phyloP scores from a whole-genome alignment of 2,888 invertebrate genomes.

The Apotomis betuletana region DNA sequence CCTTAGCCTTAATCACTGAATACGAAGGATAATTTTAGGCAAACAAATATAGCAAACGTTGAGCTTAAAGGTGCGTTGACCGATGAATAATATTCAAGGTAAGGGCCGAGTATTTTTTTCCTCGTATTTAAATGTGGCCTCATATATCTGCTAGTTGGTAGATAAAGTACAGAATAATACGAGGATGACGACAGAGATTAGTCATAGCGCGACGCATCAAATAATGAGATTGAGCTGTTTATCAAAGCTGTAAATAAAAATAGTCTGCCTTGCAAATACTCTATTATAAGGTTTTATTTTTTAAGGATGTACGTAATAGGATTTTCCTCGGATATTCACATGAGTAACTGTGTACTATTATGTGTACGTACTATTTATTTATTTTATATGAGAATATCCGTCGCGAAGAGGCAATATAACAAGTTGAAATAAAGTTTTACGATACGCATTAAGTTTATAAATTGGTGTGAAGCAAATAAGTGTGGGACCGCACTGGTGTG shows the following conservation, averaged over 20 bases:
- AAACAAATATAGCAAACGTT: constrained; percentile 22
- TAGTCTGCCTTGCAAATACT: too few species aligned
- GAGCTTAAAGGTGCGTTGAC: constrained; percentile 57
- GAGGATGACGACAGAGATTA: constrained; percentile 11
- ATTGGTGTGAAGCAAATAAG: constrained; percentile 8
- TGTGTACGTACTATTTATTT: too few species aligned
- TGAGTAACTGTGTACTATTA: too few species aligned
- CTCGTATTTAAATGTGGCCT: constrained; percentile 45
- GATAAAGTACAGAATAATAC: constrained; percentile 10
- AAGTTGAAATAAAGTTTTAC: constrained; percentile 3
- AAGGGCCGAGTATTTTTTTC: constrained; percentile 53
- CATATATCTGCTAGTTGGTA: constrained; percentile 31
- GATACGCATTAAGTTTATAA: constrained; percentile 3
- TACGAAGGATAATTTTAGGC: constrained; percentile 2
- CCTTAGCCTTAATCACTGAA: constrained; percentile 3
- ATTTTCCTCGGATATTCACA: too few species aligned
- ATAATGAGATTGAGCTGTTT: not conserved
- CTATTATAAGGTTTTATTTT: too few species aligned
- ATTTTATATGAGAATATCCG: not conserved
- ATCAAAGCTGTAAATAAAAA: too few species aligned
- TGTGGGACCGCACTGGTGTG: constrained; percentile 17
- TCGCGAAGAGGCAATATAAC: not conserved
- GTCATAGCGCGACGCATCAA: constrained; percentile 6
- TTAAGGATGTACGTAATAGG: too few species aligned
- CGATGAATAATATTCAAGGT: constrained; percentile 64